Base-by-base conservation (phyloP, 1,140 invertebrate species). In the Drosophila ficusphila region DNA sequence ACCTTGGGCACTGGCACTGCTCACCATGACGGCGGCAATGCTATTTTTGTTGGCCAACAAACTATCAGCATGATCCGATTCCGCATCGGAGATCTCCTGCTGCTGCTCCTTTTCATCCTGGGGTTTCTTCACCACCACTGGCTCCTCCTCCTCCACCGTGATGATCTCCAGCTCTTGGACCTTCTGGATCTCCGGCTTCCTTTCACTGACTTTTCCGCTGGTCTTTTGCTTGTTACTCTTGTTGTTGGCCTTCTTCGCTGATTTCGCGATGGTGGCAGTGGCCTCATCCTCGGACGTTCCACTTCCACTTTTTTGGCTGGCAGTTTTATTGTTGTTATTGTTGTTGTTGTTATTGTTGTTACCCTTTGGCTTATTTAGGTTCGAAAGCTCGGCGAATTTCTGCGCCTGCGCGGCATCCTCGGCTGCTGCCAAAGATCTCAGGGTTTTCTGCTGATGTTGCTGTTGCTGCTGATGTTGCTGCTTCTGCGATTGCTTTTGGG, bases 391-490 rank as follows among this genome's bases (percentile, higher is more conserved):
- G 4, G 72, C 78, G 46, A 82, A 89, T 19, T 69, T 75, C n/a
- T 62, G 31, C 6, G 65, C 68, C 12, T 79, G 83, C 6, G 76
- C 68, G 16, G 64, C 71, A 61, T 88, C 69, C 60, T 79, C 76
- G 7, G 67, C 68, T 4, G 68, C 71, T 18, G 74, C 61, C 89
- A 92, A 91, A 14, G 93, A 93, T 89, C 92, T 69, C 64, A 92
- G 56, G 75, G 92, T 72, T 2, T 76, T 71, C 25, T 49, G 86
- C 6, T 65, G 47, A 7, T 21, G 52, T 7, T 49, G 60, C 11
- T 19, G 69, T 14, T 64, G 48, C 6, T 61, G 62, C 12, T 92
- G 92, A 90, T 92, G 62, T 90, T 91, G 78, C 86, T 91, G 73
- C 92, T 92, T 68, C 89, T 92, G 79, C 34, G 61, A 52, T 51